Base-by-base conservation (phyloP, 2,113 vertebrate species). In the Pavo muticus region DNA sequence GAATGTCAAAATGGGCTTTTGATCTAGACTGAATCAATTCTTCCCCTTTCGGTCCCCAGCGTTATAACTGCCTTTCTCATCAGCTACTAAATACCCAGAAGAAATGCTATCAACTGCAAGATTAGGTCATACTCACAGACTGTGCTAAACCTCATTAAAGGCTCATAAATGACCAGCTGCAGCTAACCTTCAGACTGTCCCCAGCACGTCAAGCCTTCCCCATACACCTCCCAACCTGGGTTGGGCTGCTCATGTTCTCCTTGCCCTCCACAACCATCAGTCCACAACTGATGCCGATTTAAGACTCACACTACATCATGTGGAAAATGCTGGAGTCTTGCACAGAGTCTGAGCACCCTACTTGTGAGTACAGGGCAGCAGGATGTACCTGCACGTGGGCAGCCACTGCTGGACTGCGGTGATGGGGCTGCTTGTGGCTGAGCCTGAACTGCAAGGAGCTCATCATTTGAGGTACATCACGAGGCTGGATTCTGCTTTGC, bases 261-360 rank as follows among this genome's bases (percentile, higher is more conserved):
- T 59, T 3, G 20, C 3, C 40, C 29, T 9, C 56, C 37, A 17
- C 19, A 48, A 23, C 40, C 32, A 8, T 5, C 23, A 15, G 19
- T 11, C 18, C 42, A 10, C 7, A 32, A 6, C 0, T 27, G 37
- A 39, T 3, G 9, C 4, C 2, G 8, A 14, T 29, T 29, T 57
- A 32, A 59, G 23, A 39, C 11, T 6, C 40, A 47, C 14, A 4
- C 2, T 2, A 11, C 0, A 7, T 7, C 19, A 18, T 11, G 1
- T 0, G 18, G 48, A 24, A 57, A 50, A 13, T 0, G 0, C 18
- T 30, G 35, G 32, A 42, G 9, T 32, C 18, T 29, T 2, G 11
- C 29, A 17, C 0, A 0, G 25, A 32, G 56, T 24, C 54, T 1
- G 0, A 6, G 7, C 29, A 8, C 16, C 10, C 29, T 2, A 6